A percentile compares a stretch with the other conserved stretches of the same genome.
Conservation (phyloP, 2,797 vertebrate species). For the Perodicticus potto region DNA sequence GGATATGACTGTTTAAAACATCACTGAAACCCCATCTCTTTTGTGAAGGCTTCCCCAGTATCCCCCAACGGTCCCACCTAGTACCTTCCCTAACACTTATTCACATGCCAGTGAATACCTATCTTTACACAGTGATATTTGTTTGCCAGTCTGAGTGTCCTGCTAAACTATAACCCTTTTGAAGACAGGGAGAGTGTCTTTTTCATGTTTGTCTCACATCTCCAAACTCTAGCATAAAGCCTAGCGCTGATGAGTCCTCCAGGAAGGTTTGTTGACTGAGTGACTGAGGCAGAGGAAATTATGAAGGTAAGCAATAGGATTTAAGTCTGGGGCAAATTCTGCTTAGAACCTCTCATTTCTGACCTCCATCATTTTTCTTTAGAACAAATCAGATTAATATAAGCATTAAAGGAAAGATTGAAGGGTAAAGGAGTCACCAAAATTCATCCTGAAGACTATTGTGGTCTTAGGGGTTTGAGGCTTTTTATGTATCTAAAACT, state of each 20-base stretch:
- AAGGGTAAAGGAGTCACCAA: constrained; percentile 6
- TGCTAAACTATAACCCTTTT: neutral
- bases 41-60: neutral
- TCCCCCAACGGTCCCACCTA: neutral
- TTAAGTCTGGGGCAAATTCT: neutral
- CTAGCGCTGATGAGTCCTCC: neutral
- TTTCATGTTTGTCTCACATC: neutral
- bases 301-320: neutral
- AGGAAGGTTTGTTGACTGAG: neutral
- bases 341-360: neutral
- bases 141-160: neutral
- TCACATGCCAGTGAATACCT: neutral
- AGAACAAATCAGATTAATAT: constrained; percentile 47
- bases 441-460: neutral
- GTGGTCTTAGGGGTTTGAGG: neutral
- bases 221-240: neutral
- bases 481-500: neutral
- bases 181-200: neutral
- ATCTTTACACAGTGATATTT: neutral
- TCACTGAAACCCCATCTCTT: neutral
- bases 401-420: neutral
- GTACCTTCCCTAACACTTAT: neutral
- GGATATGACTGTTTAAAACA: neutral
- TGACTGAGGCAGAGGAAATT: neutral
- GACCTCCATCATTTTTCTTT: neutral